Evolutionary conservation across 2,888 invertebrate species (phyloP).

Genomic region (Ornithoptera priamus): DNA sequence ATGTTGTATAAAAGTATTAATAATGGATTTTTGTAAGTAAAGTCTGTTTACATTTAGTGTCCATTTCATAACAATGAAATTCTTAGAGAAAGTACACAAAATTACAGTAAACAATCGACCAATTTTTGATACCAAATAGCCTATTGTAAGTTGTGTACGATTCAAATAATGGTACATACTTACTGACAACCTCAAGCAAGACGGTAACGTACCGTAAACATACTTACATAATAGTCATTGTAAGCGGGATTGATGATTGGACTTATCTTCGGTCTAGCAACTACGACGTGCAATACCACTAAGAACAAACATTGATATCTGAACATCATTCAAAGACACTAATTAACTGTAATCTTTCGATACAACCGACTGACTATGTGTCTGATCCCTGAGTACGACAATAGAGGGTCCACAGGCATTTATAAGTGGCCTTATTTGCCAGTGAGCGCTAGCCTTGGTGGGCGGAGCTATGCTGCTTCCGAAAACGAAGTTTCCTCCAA

Average conservation of each 20-base stretch:
- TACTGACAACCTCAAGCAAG: neutral
- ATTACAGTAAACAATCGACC: neutral
- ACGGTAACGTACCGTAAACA: slow-evolving; percentile 34
- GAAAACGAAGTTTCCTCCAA: slow-evolving; percentile 71
- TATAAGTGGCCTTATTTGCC: slow-evolving; percentile 75
- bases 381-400: slow-evolving; percentile 63
- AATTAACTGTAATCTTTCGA: slow-evolving; percentile 33
- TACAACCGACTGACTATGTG: slow-evolving; percentile 52
- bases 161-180: neutral
- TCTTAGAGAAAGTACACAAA: neutral
- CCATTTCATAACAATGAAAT: neutral
- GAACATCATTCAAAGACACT: slow-evolving; percentile 46
- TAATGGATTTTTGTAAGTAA: too few relatives aligned
- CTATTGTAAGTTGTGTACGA: slow-evolving; percentile 3
- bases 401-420: slow-evolving; percentile 66
- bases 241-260: slow-evolving; percentile 57
- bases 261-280: slow-evolving; percentile 51
- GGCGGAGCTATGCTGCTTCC: slow-evolving; percentile 52
- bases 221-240: slow-evolving; percentile 82
- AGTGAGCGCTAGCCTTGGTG: slow-evolving; percentile 60
- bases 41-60: too few relatives aligned
- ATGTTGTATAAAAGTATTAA: too few relatives aligned
- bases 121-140: neutral
- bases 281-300: slow-evolving; percentile 46
- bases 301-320: slow-evolving; percentile 52